Percentiles rank a stretch among this genome's conserved stretches.
These are phyloP conservation scores for Himalopsyche kuldschensis DNA, from an alignment of 2,888 invertebrate species.

Conservation along the genomic window DNA sequence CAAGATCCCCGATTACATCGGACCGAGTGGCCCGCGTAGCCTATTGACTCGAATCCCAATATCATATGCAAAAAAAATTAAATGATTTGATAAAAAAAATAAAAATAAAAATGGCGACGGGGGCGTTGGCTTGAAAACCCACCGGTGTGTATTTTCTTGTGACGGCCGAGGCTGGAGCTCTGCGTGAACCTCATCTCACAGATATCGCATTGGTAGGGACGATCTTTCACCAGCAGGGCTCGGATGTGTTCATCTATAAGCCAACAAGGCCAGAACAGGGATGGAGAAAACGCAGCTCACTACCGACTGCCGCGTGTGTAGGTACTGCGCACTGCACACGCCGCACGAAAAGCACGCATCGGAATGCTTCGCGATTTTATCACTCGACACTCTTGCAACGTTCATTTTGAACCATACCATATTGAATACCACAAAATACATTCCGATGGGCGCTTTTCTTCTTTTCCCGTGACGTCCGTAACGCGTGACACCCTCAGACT, in stretches of 20 bases:
- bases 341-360: neutral
- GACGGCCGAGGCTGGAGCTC: constrained; percentile 69
- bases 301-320: neutral
- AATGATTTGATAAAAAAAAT: neutral
- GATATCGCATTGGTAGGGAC: constrained; percentile 66
- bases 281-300: constrained; percentile 10
- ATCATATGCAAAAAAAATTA: neutral
- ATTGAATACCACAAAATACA: neutral
- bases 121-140: constrained; percentile 33
- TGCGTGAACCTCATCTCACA: constrained; percentile 69
- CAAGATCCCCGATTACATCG: neutral
- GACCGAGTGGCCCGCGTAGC: neutral
- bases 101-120: neutral
- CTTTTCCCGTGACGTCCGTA: constrained; percentile 2
- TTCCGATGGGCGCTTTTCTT: constrained; percentile 13
- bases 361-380: neutral
- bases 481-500: constrained; percentile 18
- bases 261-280: constrained; percentile 32
- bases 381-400: neutral
- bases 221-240: constrained; percentile 56
- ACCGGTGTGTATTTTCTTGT: constrained; percentile 68
- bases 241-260: constrained; percentile 53
- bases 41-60: neutral
- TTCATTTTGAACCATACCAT: neutral
- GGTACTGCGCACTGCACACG: neutral